These are phyloP conservation scores for Hylaeus volcanicus DNA, from an alignment of 1,140 invertebrate species.

Conservation along the genomic window DNA sequence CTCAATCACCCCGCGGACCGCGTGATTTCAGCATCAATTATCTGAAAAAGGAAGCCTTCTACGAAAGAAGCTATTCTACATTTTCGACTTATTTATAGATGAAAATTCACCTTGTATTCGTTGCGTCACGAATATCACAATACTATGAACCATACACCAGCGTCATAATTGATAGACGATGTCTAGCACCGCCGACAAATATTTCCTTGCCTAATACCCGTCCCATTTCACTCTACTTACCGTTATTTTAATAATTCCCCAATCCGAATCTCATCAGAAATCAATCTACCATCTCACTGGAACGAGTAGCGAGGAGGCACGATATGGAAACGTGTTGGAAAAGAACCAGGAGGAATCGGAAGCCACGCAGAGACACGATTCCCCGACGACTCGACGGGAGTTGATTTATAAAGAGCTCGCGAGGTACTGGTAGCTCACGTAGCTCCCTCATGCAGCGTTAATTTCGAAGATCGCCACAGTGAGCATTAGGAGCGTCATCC, in stretches of 20 bases:
- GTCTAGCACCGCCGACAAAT: neutral
- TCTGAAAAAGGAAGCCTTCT: no score
- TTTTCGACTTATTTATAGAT: no score
- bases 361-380: conserved; percentile 26
- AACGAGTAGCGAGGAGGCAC: neutral
- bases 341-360: conserved; percentile 18
- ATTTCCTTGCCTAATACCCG: no score
- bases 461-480: conserved; percentile 54
- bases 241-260: neutral
- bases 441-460: conserved; percentile 52
- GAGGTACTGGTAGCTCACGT: conserved; percentile 14
- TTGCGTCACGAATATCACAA: no score
- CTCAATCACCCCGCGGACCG: no score
- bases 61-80: no score
- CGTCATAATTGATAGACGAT: neutral
- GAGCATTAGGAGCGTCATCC: conserved; percentile 47
- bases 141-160: no score
- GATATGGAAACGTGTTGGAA: neutral
- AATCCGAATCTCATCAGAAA: neutral
- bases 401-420: conserved; percentile 57
- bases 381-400: conserved; percentile 43
- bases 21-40: no score
- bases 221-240: neutral
- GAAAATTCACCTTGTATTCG: no score
- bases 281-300: neutral